A percentile compares a stretch with the other conserved stretches of the same genome.
phyloP scores from a whole-genome alignment of 2,888 invertebrate species.

The Polyommatus iphigenia region DNA sequence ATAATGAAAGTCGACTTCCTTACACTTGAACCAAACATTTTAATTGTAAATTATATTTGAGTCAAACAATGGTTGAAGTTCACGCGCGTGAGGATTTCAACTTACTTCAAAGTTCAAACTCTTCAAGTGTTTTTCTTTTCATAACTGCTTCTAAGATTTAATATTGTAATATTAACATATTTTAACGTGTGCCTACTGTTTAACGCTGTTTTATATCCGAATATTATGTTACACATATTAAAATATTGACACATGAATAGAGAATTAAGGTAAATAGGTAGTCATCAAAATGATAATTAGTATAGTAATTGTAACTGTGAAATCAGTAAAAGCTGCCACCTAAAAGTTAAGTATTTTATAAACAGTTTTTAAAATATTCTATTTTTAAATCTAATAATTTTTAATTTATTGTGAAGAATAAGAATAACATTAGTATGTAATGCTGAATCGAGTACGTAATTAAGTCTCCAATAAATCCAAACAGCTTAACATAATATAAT shows the following conservation, averaged over 20 bases:
- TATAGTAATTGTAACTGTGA: too few species aligned
- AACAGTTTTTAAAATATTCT: too few species aligned
- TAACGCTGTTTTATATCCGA: too few species aligned
- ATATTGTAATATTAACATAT: background rate
- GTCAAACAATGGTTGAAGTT: constrained; percentile 24
- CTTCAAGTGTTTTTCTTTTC: constrained; percentile 21
- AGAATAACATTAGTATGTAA: too few species aligned
- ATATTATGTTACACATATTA: too few species aligned
- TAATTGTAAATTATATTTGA: constrained; percentile 14
- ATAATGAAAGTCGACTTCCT: background rate
- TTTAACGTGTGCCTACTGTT: background rate
- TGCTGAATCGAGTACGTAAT: background rate
- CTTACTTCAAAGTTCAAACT: background rate
- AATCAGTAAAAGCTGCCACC: too few species aligned
- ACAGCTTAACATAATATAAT: background rate
- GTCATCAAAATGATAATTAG: too few species aligned
- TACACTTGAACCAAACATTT: background rate
- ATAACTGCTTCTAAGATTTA: constrained; percentile 7
- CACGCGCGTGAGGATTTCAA: constrained; percentile 12
- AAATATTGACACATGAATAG: too few species aligned
- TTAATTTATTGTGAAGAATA: too few species aligned
- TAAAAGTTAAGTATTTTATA: too few species aligned
- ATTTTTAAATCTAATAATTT: too few species aligned
- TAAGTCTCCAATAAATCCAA: background rate
- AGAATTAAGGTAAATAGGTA: too few species aligned